Conservation (phyloP, 2,888 invertebrate species). For the Lycia hirtaria region DNA sequence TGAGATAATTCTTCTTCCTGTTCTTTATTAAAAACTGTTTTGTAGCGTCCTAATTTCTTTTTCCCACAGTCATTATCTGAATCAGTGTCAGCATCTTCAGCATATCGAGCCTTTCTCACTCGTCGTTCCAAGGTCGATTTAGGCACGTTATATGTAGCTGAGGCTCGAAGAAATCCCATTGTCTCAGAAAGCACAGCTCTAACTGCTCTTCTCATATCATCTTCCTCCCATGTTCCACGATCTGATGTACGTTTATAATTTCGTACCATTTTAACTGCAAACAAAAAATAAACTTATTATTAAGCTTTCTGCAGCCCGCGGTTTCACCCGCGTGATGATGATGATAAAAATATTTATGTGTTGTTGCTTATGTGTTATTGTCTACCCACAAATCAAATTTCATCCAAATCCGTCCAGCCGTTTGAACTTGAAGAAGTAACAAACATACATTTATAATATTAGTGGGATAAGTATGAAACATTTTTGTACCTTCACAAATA, state of each 20-base stretch:
- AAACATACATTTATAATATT: too few species aligned
- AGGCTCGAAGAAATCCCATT: constrained; percentile 27
- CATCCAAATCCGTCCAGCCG: too few species aligned
- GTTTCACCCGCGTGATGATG: too few species aligned
- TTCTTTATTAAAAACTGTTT: constrained; percentile 29
- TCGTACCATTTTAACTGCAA: neutral
- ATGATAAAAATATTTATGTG: too few species aligned
- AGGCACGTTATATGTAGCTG: constrained; percentile 23
- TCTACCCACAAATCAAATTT: too few species aligned
- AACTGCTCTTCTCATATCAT: constrained; percentile 27
- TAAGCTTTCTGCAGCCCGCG: too few species aligned
- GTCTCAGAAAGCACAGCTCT: constrained; percentile 21
- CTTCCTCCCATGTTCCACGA: constrained; percentile 28
- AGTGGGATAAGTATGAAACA: too few species aligned
- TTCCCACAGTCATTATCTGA: constrained; percentile 7
- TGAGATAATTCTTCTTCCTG: constrained; percentile 24
- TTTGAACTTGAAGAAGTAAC: too few species aligned
- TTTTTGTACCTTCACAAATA: too few species aligned
- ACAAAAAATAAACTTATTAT: neutral
- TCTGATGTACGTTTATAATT: constrained; percentile 10
- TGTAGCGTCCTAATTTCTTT: constrained; percentile 25
- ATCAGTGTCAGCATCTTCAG: constrained; percentile 26
- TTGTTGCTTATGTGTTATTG: too few species aligned
- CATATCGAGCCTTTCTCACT: constrained; percentile 23
- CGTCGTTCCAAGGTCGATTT: constrained; percentile 29